Percentiles rank a stretch among this genome's conserved stretches.
These are phyloP conservation scores for Nycticebus coucang DNA, from an alignment of 2,113 vertebrate species.

Conservation along the genomic window DNA sequence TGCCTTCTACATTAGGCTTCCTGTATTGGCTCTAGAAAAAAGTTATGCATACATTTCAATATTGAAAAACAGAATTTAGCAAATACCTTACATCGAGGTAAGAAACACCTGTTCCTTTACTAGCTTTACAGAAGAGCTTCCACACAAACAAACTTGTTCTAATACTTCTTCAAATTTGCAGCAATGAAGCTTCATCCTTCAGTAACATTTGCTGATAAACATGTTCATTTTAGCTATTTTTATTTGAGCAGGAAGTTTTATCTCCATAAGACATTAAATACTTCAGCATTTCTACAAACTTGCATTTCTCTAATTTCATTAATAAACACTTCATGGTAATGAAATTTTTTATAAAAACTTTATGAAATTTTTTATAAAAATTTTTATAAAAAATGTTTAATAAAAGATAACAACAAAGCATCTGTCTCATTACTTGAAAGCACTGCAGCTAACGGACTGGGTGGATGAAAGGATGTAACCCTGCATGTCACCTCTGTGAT, in stretches of 20 bases:
- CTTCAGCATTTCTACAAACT: not conserved
- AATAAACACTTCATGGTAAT: not conserved
- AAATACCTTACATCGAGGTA: not conserved
- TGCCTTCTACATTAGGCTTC: not conserved
- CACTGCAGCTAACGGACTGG: not conserved
- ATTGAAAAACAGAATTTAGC: constrained; percentile 6
- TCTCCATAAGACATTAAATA: not conserved
- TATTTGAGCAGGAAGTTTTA: not conserved
- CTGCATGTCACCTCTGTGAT: not conserved
- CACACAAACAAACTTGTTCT: not conserved
- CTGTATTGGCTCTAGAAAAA: not conserved
- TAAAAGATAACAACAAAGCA: not conserved
- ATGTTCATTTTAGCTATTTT: not conserved
- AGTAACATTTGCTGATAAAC: not conserved
- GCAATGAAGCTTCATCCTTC: not conserved
- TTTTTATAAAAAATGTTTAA: too few relatives aligned
- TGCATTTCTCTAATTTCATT: not conserved
- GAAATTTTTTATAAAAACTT: not conserved
- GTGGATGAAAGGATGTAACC: not conserved
- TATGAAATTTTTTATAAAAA: too few relatives aligned
- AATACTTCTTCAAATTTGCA: constrained; percentile 6
- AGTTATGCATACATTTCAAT: not conserved
- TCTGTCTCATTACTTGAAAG: not conserved
- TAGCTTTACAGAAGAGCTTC: not conserved
- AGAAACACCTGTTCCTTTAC: not conserved